Evolutionary conservation across 2,888 invertebrate genomes (phyloP).

Genomic region (Apantesis nais): DNA sequence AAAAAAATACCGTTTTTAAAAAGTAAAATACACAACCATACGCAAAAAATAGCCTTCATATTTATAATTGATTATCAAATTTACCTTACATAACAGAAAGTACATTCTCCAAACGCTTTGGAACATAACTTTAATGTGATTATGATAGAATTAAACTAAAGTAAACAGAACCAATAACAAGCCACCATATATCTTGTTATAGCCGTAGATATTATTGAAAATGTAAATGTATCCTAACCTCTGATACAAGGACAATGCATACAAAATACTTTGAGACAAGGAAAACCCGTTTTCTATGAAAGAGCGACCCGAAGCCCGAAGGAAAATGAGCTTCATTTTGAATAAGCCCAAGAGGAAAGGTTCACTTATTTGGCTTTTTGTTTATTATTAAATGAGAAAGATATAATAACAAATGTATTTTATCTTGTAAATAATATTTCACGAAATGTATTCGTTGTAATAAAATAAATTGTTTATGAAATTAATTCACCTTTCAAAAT

Average conservation of each 20-base stretch:
- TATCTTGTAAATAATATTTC: background rate
- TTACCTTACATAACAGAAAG: background rate
- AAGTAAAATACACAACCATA: no score
- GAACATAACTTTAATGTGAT: background rate
- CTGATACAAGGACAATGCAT: conserved; percentile 5
- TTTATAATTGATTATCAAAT: no score
- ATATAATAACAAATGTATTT: background rate
- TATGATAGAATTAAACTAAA: background rate
- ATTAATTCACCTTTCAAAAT: background rate
- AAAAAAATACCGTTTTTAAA: no score
- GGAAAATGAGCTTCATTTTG: background rate
- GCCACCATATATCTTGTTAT: background rate
- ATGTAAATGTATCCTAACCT: background rate
- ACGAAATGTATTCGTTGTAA: background rate
- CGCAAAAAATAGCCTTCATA: no score
- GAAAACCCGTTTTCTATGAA: conserved; percentile 5
- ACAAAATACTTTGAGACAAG: conserved; percentile 7
- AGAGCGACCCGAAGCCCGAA: background rate
- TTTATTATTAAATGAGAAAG: background rate
- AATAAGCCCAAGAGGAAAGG: background rate
- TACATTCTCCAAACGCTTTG: background rate
- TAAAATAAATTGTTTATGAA: background rate
- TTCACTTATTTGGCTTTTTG: background rate
- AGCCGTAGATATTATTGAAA: background rate
- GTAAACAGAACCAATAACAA: background rate